Conservation (phyloP, 2,888 invertebrate genomes). For the Rhopalosiphum nymphaeae region DNA sequence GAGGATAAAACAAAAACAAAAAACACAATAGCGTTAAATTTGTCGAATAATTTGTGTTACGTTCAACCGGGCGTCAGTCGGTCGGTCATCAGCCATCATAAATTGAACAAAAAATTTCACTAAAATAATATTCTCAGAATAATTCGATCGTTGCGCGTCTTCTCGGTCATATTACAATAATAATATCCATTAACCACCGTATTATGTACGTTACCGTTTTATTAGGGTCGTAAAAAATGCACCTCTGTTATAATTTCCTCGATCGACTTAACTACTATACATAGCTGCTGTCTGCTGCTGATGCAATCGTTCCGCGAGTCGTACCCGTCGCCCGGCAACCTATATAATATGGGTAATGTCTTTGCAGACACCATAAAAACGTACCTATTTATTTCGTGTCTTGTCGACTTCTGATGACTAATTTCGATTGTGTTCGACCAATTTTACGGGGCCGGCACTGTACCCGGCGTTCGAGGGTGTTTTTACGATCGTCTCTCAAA, state of each 20-base stretch:
- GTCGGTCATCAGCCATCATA: constrained; percentile 5
- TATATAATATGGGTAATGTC: not conserved
- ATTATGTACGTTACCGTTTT: not conserved
- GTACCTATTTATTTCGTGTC: not conserved
- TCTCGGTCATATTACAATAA: not conserved
- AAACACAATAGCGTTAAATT: constrained; percentile 1
- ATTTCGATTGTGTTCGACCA: constrained; percentile 6
- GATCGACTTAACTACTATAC: not conserved
- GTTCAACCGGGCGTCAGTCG: not conserved
- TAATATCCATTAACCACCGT: constrained; percentile 8
- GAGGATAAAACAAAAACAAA: not conserved
- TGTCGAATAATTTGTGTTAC: constrained; percentile 2
- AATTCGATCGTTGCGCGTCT: not conserved
- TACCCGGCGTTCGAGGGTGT: not conserved
- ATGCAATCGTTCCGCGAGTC: not conserved
- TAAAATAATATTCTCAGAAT: not conserved
- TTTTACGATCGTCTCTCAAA: constrained; percentile 25
- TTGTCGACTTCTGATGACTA: constrained; percentile 19
- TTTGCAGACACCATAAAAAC: constrained; percentile 21
- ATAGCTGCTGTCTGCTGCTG: not conserved
- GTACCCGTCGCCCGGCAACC: not conserved
- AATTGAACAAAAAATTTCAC: not conserved
- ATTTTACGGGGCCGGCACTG: not conserved
- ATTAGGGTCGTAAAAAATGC: constrained; percentile 19
- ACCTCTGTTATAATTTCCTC: not conserved